phyloP scores from a whole-genome alignment of 2,888 invertebrate genomes.

The Pristionchus japonicus region DNA sequence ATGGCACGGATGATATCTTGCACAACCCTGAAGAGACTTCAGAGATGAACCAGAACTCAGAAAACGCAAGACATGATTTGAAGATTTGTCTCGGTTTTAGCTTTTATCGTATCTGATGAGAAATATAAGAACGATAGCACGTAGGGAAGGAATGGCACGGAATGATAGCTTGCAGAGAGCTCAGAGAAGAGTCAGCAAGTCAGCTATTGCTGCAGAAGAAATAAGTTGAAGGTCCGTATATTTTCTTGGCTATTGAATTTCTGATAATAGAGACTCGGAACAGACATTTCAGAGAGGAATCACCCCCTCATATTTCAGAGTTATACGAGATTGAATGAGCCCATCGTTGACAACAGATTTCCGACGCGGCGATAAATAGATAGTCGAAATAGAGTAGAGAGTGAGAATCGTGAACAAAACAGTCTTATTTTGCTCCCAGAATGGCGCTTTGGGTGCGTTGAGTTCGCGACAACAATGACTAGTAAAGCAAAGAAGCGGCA shows the following conservation, averaged over 20 bases:
- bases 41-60: background rate
- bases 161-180: background rate
- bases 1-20: background rate
- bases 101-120: too few relatives aligned
- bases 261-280: too few relatives aligned
- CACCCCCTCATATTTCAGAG: too few relatives aligned
- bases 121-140: too few relatives aligned
- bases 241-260: too few relatives aligned
- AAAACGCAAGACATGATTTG: too few relatives aligned
- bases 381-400: background rate
- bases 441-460: background rate
- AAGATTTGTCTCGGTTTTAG: too few relatives aligned
- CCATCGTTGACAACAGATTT: too few relatives aligned
- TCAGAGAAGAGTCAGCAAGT: background rate
- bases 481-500: background rate
- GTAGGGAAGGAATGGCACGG: background rate
- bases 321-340: too few relatives aligned
- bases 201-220: background rate
- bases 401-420: background rate
- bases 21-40: too few relatives aligned
- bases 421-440: background rate
- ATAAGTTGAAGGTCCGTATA: background rate
- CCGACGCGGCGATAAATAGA: too few relatives aligned
- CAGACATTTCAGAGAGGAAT: too few relatives aligned
- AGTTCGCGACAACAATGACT: background rate